These are phyloP conservation scores for Pan paniscus DNA, from an alignment of 2,113 vertebrate genomes.

Conservation along the genomic window DNA sequence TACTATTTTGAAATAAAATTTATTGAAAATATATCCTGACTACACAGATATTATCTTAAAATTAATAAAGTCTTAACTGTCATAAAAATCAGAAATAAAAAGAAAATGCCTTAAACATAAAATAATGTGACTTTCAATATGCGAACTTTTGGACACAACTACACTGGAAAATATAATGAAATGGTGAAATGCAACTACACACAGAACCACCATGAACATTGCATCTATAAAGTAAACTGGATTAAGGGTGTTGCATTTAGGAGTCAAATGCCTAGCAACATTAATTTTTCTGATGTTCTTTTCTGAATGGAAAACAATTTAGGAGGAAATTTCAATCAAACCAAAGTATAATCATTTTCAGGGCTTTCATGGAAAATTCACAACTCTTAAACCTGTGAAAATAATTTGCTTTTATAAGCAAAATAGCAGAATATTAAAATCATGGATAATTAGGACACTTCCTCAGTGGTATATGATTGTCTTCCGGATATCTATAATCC, in stretches of 20 bases:
- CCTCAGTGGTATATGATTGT: neutral
- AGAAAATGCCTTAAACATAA: neutral
- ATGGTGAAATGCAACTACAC: neutral
- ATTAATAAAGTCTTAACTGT: neutral
- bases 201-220: neutral
- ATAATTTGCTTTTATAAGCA: neutral
- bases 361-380: neutral
- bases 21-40: neutral
- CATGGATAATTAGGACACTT: neutral
- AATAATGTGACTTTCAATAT: neutral
- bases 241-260: neutral
- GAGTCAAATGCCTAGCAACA: neutral
- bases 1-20: neutral
- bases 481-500: neutral
- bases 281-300: neutral
- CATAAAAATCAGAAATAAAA: neutral
- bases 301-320: neutral
- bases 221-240: neutral
- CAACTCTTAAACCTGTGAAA: neutral
- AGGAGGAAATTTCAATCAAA: neutral
- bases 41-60: neutral
- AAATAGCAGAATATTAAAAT: neutral
- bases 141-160: neutral
- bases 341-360: neutral
- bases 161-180: neutral